Evolutionary conservation across 2,888 invertebrate species (phyloP), one percentile per base, ranked within the genome.

Genomic region (Oligia fasciuncula): DNA sequence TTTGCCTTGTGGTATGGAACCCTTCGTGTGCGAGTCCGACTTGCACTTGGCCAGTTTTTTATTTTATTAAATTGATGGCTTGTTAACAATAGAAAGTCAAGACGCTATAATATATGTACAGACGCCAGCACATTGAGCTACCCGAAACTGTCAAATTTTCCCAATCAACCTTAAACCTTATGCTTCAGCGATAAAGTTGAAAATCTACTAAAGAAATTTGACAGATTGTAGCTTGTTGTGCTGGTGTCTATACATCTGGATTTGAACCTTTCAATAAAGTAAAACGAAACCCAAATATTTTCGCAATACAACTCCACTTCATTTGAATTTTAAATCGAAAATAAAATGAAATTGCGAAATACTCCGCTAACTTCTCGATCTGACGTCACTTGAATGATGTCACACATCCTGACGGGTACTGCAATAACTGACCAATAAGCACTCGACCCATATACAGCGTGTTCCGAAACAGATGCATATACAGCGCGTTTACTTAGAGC

Each of bases 361-460:
- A 63, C 40, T 11, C 11, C 4, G 6, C 54, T 46, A 46, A 63
- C 9, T 62, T 29, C 46, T 77, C 29, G 78, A 63, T 6, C 29
- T 69, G 51, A 70, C 60, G 82, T 80, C 60, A 82, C 17, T 54
- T 13, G 13, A 54, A 57, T 82, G 76, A 82, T 80, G 70, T 71
- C 85, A 84, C 46, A 40, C 17, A 14, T 84, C 85, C 85, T 84
- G 80, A 51, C 46, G 35, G n/a, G 19, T 67, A 57, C 63, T 62
- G 67, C 35, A 62, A 70, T 84, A 84, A 70, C 85, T 70, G 66
- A 62, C 80, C 85, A 85, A 73, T 83, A 66, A 57, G 54, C 84
- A 84, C 86, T 84, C 83, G 83, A 84, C 83, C 86, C n/a, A 86
- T 43, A 70, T 86, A 73, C 69, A 60, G 75, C 2, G 29, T 85